Base-by-base conservation (phyloP, 2,797 vertebrate species). In the Kryptolebias ocellatus region DNA sequence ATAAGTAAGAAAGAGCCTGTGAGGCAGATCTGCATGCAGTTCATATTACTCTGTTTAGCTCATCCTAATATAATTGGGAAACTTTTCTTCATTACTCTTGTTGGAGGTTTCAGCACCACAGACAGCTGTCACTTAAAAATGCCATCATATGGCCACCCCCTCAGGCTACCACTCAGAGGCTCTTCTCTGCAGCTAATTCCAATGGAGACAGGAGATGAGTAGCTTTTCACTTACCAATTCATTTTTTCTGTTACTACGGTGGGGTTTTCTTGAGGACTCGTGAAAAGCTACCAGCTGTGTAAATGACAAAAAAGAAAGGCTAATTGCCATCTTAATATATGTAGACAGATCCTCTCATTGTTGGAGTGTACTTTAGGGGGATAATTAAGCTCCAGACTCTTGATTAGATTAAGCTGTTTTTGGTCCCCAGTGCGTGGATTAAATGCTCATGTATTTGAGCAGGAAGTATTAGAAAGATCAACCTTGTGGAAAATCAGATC, bases 371-470 rank as follows among this genome's bases (percentile, higher is more conserved):
- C 79, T 83, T 90, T 87, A 60, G 80, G 88, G 87, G 89, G 90
- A 78, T 92, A 92, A 92, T 92, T 92, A 93, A 91, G 84, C 90
- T 79, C 72, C 89, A 81, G 84, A 83, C 87, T 88, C 90, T 87
- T 92, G 91, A 93, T 93, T 91, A 89, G 87, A 90, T 91, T 78
- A 89, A 90, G 90, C 89, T 88, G 87, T 83, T 89, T 89, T 90
- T 64, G 75, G 78, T 87, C 89, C 89, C 83, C 67, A 60, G 87
- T 72, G 90, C 78, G 75, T 80, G 84, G 88, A 91, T 92, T 92
- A 92, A 90, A 83, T 81, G 86, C 86, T 89, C 74, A 67, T 84
- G 79, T 80, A 65, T 88, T 88, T 83, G 82, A 89, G 83, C 79
- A 74, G 87, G 81, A 83, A 79, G 89, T 86, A 87, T 93, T 90